Conservation (phyloP, 2,797 vertebrate genomes). For the Calcarius lapponicus region DNA sequence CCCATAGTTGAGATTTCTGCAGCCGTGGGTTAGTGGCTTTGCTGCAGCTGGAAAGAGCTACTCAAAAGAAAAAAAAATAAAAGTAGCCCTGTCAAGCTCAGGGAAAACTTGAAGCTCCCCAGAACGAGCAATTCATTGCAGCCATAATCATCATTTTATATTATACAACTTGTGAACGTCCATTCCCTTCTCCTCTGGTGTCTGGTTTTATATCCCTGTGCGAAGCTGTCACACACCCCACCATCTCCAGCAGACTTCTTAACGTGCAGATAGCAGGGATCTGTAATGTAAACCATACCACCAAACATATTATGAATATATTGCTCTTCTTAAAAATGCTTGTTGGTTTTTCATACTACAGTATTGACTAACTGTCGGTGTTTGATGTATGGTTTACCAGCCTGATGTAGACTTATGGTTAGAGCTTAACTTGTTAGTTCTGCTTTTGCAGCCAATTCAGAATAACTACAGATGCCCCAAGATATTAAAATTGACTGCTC, state of each 20-base stretch:
- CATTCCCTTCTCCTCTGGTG: constrained; percentile 15
- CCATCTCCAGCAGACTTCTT: constrained; percentile 52
- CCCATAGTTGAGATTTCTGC: constrained; percentile 25
- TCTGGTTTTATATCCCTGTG: constrained; percentile 42
- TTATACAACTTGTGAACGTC: constrained; percentile 41
- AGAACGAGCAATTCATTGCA: constrained; percentile 10
- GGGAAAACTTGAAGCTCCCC: constrained; percentile 19
- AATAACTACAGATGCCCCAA: constrained; percentile 91
- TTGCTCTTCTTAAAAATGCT: constrained; percentile 87
- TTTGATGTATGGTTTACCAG: constrained; percentile 93
- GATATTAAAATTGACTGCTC: constrained; percentile 93
- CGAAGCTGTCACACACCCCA: constrained; percentile 46
- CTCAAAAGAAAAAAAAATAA: not conserved
- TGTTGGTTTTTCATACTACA: constrained; percentile 91
- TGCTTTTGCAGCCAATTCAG: constrained; percentile 88
- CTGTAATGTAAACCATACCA: constrained; percentile 73
- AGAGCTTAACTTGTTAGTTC: constrained; percentile 97
- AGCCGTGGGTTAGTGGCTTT: constrained; percentile 42
- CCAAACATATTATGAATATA: constrained; percentile 82
- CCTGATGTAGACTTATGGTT: constrained; percentile 90
- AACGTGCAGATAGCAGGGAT: constrained; percentile 55
- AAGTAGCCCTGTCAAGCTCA: not conserved
- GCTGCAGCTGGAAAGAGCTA: not conserved
- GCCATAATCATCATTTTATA: constrained; percentile 45
- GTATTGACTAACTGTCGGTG: constrained; percentile 93